A percentile compares a stretch with the other conserved stretches of the same genome.
phyloP scores from a whole-genome alignment of 2,797 vertebrate species.

The Glyptemys insculpta region DNA sequence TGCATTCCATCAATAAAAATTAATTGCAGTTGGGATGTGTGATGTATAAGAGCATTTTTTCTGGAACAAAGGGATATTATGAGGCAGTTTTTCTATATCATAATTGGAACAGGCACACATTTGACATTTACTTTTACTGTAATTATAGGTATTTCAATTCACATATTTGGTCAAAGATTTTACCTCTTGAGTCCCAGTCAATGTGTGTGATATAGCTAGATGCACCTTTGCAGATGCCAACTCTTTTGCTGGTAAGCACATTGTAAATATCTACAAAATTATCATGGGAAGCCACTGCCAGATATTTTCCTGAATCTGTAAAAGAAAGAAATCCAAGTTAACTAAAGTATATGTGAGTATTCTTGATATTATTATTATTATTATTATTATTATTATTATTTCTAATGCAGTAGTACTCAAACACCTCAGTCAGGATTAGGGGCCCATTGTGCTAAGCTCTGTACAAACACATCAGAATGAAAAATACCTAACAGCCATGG shows the following conservation, averaged over 20 bases:
- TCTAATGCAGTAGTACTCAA: background rate
- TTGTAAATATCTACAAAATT: slow-evolving; percentile 98
- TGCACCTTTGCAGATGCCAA: slow-evolving; percentile 96
- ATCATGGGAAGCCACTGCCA: slow-evolving; percentile 96
- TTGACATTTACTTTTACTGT: background rate
- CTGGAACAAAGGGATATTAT: background rate
- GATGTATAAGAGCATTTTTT: background rate
- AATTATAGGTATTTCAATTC: background rate
- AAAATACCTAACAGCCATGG: background rate
- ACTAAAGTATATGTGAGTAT: background rate
- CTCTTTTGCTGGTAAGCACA: slow-evolving; percentile 95
- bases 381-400: background rate
- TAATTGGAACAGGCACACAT: background rate
- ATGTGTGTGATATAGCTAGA: slow-evolving; percentile 95
- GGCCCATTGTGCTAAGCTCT: accelerated
- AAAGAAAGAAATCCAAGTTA: slow-evolving; percentile 47
- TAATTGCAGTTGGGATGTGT: background rate
- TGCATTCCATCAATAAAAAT: background rate
- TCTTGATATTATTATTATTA: background rate
- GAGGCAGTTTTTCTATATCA: background rate
- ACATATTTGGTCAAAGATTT: slow-evolving; percentile 13
- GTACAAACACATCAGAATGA: background rate
- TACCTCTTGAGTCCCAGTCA: slow-evolving; percentile 97
- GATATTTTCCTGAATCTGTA: slow-evolving; percentile 93
- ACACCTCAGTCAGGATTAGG: background rate